These are phyloP conservation scores for Melanaphis sacchari DNA, from an alignment of 1,140 invertebrate species.

Conservation along the genomic window DNA sequence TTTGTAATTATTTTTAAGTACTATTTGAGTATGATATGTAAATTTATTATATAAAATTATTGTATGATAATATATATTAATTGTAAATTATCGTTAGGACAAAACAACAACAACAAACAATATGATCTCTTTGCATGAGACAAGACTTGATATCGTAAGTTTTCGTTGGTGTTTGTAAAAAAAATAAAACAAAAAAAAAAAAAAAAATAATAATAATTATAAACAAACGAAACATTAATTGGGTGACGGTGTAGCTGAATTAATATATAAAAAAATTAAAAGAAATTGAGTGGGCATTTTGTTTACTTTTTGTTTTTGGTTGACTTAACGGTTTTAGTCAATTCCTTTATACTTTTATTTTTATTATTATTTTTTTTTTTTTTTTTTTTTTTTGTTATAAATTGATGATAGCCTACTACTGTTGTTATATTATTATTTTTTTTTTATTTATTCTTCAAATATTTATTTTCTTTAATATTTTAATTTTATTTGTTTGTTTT, in stretches of 20 bases:
- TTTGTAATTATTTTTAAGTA: conserved; percentile 51
- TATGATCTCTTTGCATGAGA: conserved; percentile 51
- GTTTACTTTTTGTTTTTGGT: conserved; percentile 40
- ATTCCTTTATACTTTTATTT: conserved; percentile 34
- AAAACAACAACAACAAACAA: conserved; percentile 51
- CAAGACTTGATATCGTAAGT: conserved; percentile 54
- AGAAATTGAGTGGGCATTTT: conserved; percentile 48
- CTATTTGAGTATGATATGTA: conserved; percentile 5
- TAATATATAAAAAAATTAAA: conserved; percentile 30
- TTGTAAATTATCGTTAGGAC: conserved; percentile 48
- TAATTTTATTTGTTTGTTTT: conserved; percentile 58
- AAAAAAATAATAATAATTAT: conserved; percentile 11
- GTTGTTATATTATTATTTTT: conserved; percentile 56
- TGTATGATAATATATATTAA: conserved; percentile 42
- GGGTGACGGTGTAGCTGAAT: conserved; percentile 50
- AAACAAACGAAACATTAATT: conserved; percentile 9
- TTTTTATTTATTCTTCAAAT: conserved; percentile 57
- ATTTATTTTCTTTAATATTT: conserved; percentile 56
- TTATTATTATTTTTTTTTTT: conserved; percentile 1
- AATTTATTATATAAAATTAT: conserved; percentile 34
- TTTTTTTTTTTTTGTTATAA: conserved; percentile 53
- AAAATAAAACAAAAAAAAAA: conserved; percentile 28
- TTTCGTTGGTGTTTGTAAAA: conserved; percentile 55
- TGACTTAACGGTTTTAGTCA: conserved; percentile 45
- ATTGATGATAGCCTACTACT: conserved; percentile 45